Base-by-base conservation (phyloP, 2,888 invertebrate species). In the Pimpla rufipes region DNA sequence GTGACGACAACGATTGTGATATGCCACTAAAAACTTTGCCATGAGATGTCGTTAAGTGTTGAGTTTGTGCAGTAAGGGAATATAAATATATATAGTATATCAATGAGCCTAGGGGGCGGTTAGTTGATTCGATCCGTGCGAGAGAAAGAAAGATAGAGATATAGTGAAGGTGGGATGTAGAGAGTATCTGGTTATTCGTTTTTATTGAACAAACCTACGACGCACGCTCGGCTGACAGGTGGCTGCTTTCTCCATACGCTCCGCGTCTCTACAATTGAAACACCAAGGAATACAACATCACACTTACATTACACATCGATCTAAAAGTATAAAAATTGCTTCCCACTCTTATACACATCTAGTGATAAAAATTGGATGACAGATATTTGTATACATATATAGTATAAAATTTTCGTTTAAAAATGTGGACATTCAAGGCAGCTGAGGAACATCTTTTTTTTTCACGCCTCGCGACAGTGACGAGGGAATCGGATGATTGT, bases 261-360 rank as follows among this genome's bases (percentile, higher is more conserved):
- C 91, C 77, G 91, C 90, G 47, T 91, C 91, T 91, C 91, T 91
- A 91, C 88, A 91, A 91, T 88, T 89, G 87, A 91, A 91, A 91
- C 89, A 91, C 87, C 90, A 91, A 90, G 88, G 88, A 88, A 89
- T 88, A 89, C 87, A 89, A 85, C 85, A 87, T 85, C 86, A 88
- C 85, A 85, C 76, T 75, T 81, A 83, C 84, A 85, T 84, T 40
- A 66, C 79, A 83, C 74, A 81, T 81, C 59, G 70, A 84, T 40
- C 64, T 70, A 80, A 66, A 70, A 77, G 5, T 55, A 29, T 37
- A 2, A 67, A 67, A 62, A 67, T 55, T 57, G 37, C 6, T 29
- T 71, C 70, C 11, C 47, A 66, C 23, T 74, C 57, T 66, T 57
- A 67, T 18, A 35, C 45, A 71, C 71, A 67, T 81, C 45, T 18